Evolutionary conservation across 2,797 vertebrate species (phyloP), one percentile per base, ranked within the genome.

Genomic region (Emys orbicularis): DNA sequence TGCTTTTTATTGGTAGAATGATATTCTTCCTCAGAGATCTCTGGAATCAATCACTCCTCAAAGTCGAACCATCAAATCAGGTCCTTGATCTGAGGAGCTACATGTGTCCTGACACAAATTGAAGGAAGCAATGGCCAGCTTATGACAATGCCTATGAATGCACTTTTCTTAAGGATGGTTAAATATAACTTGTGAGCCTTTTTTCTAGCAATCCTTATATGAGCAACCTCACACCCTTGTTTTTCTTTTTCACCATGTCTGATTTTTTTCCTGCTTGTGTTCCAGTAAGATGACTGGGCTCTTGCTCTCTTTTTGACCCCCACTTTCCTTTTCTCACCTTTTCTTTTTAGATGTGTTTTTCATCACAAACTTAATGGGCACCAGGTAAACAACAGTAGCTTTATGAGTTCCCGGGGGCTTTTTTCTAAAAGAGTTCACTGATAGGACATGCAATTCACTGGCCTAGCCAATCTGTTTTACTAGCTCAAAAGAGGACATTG

Each of bases 391-490:
- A 76, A 27, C 25, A 47, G 23, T 27, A 16, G 13, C 6, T 77
- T 77, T 7, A 77, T 77, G 25, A 44, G 23, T 8, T 47, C 15
- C 29, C 25, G 49, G 4, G 4, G 44, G 44, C 12, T 9, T 77
- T 49, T 77, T 77, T 29, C 37, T 12, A 77, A 13, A 31, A 47
- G 72, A 68, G 44, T 77, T 77, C 74, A 77, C 44, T 49, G 44
- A 37, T 87, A 83, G 1, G 2, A 5, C 1, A 49, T 47, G 44
- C 1, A 61, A 21, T 31, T 68, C 4, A 68, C 54, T 84, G 7
- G 3, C 5, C 5, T 83, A 11, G 0, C 0, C 59, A 53, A 2
- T 19, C 5, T n/a, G 21, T 16, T 80, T 49, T 72, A 1, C 50
- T 15, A 86, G 10, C 74, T 59, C 19, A 53, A 4, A 13, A 72